Evolutionary conservation across 1,140 invertebrate species (phyloP).

Genomic region (Maconellicoccus hirsutus): DNA sequence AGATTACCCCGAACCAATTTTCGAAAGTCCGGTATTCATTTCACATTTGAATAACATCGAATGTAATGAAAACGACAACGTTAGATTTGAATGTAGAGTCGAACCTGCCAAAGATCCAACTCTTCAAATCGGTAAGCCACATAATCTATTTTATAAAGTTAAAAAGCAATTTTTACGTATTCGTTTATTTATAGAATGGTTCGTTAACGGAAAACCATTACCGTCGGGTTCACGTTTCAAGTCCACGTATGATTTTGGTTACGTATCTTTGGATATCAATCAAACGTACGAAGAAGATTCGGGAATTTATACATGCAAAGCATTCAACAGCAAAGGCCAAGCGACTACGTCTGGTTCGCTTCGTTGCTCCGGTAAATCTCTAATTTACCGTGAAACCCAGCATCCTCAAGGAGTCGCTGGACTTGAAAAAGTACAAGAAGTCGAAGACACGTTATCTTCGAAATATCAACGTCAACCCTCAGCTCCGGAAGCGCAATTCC

Average conservation of each 20-base stretch:
- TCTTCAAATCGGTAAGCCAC: constrained; percentile 59
- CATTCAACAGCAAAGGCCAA: constrained; percentile 78
- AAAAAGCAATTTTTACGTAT: no score
- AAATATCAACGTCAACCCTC: constrained; percentile 52
- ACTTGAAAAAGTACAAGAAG: constrained; percentile 71
- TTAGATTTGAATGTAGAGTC: constrained; percentile 89
- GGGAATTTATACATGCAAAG: constrained; percentile 81
- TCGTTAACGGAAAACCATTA: constrained; percentile 70
- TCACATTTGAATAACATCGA: constrained; percentile 82
- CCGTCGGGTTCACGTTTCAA: constrained; percentile 69
- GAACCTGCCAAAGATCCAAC: constrained; percentile 90
- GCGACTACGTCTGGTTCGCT: constrained; percentile 79
- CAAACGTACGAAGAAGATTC: constrained; percentile 77
- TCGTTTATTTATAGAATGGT: constrained; percentile 57
- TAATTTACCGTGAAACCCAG: constrained; percentile 66
- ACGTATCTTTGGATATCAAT: constrained; percentile 68
- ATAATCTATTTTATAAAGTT: constrained; percentile 22
- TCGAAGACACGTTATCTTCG: constrained; percentile 59
- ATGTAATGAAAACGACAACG: constrained; percentile 77
- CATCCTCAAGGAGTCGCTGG: constrained; percentile 80
- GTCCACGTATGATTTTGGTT: constrained; percentile 79
- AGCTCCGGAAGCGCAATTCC: constrained; percentile 59
- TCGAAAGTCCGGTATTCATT: constrained; percentile 77
- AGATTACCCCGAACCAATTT: constrained; percentile 59
- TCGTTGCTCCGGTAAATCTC: constrained; percentile 47